Percentiles rank a stretch among this genome's conserved stretches.
These are phyloP conservation scores for Elaphurus davidianus DNA, from an alignment of 2,113 vertebrate species.

Conservation along the genomic window DNA sequence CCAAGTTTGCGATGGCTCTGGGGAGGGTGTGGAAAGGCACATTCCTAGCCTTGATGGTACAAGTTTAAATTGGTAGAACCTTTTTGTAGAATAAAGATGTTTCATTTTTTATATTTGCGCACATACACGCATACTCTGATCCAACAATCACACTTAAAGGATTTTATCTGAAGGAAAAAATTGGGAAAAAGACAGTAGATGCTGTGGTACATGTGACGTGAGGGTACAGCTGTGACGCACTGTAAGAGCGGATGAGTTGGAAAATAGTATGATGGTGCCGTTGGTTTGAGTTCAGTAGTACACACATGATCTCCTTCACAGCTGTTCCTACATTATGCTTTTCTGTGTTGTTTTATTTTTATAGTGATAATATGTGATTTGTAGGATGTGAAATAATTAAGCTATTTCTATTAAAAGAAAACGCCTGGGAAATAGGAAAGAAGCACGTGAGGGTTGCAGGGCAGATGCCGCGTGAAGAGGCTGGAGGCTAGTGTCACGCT, in stretches of 20 bases:
- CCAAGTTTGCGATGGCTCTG: neutral
- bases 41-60: neutral
- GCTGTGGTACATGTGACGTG: neutral
- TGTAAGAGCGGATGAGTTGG: neutral
- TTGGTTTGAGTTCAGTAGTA: neutral
- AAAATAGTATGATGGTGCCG: neutral
- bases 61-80: neutral
- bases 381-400: neutral
- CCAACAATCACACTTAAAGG: neutral
- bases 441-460: neutral
- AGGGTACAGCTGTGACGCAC: rapidly evolving
- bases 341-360: neutral
- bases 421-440: neutral
- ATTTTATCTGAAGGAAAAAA: neutral
- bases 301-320: neutral
- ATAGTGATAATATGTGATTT: neutral
- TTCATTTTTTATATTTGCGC: neutral
- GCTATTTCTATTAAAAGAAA: neutral
- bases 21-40: neutral
- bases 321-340: neutral
- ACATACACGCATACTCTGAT: neutral
- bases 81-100: neutral
- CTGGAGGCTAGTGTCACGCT: neutral
- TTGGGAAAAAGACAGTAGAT: neutral
- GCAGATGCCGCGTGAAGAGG: neutral